A percentile compares a stretch with the other conserved stretches of the same genome.
phyloP scores from a whole-genome alignment of 2,888 invertebrate species.

The Cantharis rufa region DNA sequence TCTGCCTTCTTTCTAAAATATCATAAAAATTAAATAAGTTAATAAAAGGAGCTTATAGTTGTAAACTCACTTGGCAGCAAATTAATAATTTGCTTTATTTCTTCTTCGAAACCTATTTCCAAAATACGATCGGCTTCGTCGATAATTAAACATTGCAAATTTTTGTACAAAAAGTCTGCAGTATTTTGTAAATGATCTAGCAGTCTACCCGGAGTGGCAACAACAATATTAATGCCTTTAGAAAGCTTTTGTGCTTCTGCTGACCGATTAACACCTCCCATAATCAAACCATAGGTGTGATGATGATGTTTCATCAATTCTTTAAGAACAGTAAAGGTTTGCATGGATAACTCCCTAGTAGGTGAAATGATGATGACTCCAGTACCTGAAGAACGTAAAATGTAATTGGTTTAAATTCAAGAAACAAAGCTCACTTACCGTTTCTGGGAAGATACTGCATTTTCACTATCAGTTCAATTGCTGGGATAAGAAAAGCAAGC shows the following conservation, averaged over 20 bases:
- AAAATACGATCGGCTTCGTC: constrained; percentile 98
- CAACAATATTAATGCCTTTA: constrained; percentile 91
- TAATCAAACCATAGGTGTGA: constrained; percentile 92
- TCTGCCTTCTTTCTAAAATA: constrained; percentile 83
- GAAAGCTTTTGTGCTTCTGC: constrained; percentile 89
- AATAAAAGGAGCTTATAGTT: background rate
- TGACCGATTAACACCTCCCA: constrained; percentile 92
- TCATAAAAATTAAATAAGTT: background rate
- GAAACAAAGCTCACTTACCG: constrained; percentile 59
- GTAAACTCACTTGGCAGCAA: constrained; percentile 84
- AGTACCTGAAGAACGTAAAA: constrained; percentile 65
- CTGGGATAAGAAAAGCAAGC: constrained; percentile 84
- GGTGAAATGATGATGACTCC: constrained; percentile 94
- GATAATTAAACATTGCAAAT: constrained; percentile 90
- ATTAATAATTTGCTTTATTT: constrained; percentile 91
- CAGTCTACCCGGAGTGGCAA: constrained; percentile 94
- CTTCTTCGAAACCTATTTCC: constrained; percentile 97
- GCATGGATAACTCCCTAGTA: constrained; percentile 95
- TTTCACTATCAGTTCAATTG: constrained; percentile 78
- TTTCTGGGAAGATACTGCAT: constrained; percentile 73
- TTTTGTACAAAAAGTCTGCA: constrained; percentile 89
- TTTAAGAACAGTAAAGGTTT: constrained; percentile 96
- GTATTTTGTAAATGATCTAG: constrained; percentile 91
- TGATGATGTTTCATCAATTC: constrained; percentile 90
- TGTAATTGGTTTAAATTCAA: background rate